Evolutionary conservation across 2,888 invertebrate genomes (phyloP).

Genomic region (Volucella inanis): DNA sequence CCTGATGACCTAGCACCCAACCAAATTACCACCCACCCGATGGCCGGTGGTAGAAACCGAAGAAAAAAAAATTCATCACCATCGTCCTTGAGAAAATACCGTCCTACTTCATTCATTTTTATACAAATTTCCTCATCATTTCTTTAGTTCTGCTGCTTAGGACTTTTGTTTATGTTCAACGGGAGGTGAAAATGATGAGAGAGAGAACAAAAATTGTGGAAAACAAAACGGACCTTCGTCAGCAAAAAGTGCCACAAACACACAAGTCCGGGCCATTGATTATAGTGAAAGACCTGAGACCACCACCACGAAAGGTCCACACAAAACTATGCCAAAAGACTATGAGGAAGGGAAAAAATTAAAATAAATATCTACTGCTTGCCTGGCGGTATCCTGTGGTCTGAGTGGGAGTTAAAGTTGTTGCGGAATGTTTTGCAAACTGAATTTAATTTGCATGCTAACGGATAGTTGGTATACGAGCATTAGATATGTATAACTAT

Average conservation of each 20-base stretch:
- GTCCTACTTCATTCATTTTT: conserved; percentile 9
- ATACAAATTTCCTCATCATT: conserved; percentile 53
- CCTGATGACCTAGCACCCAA: conserved; percentile 62
- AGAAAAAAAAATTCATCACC: conserved; percentile 54
- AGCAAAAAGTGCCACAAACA: conserved; percentile 52
- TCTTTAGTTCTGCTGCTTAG: conserved; percentile 25
- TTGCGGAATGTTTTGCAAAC: conserved; percentile 55
- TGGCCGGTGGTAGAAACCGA: not conserved
- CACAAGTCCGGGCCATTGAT: not conserved
- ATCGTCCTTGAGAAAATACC: conserved; percentile 51
- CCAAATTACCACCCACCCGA: not conserved
- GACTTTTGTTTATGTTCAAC: conserved; percentile 40
- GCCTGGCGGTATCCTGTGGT: too few species aligned
- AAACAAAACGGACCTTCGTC: conserved; percentile 29
- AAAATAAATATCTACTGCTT: conserved; percentile 46
- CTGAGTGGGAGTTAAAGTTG: conserved; percentile 2
- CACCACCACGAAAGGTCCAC: conserved; percentile 21
- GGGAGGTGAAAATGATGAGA: conserved; percentile 10
- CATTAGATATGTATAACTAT: not conserved
- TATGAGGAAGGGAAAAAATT: conserved; percentile 32
- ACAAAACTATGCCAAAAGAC: conserved; percentile 37
- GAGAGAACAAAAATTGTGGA: conserved; percentile 1
- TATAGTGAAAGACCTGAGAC: conserved; percentile 4
- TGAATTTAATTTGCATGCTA: conserved; percentile 69
- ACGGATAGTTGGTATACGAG: conserved; percentile 42